Conservation (phyloP, 2,113 vertebrate genomes). For the mouse (Mus musculus) region GRCm39 chr2:161781001-161781500, state of each 20-base stretch:
- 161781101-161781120: not conserved
- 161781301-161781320: not conserved
- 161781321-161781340: not conserved
- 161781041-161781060: not conserved
- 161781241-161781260: not conserved
- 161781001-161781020: not conserved
- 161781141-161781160: not conserved
- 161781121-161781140: not conserved
- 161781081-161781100: not conserved
- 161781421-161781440: not conserved
- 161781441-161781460: not conserved
- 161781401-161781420: not conserved
- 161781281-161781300: not conserved
- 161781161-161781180: not conserved
- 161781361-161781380: not conserved
- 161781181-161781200: not conserved
- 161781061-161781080: not conserved
- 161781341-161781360: not conserved
- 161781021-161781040: not conserved
- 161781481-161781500: not conserved
- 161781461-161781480: not conserved
- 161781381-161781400: not conserved
- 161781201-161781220: not conserved
- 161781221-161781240: not conserved
- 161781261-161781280: not conserved